These are phyloP conservation scores for Taphrorychus bicolor DNA, from an alignment of 2,888 invertebrate genomes.

Conservation along the genomic window DNA sequence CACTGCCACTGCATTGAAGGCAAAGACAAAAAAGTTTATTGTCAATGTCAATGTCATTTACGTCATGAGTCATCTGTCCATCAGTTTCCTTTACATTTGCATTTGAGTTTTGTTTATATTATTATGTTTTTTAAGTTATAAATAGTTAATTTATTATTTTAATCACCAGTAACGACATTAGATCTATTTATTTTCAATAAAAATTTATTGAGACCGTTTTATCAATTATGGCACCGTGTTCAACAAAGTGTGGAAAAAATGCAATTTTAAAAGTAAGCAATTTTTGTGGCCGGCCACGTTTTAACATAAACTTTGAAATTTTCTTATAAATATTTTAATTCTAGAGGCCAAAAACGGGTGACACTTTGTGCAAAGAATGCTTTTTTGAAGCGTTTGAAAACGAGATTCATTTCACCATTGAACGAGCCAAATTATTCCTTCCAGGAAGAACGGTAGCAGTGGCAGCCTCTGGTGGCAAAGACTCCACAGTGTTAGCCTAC, in stretches of 20 bases:
- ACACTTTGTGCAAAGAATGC: constrained; percentile 92
- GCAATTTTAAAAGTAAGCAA: constrained; percentile 79
- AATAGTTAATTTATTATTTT: too few species aligned
- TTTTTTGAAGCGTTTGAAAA: constrained; percentile 94
- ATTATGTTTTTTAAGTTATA: too few species aligned
- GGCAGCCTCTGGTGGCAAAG: constrained; percentile 94
- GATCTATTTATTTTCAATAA: too few species aligned
- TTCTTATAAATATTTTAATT: not conserved
- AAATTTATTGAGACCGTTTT: too few species aligned
- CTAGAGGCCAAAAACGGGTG: constrained; percentile 91
- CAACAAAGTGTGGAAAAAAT: constrained; percentile 75
- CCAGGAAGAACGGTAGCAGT: constrained; percentile 88
- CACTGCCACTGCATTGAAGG: too few species aligned
- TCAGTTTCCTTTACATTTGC: too few species aligned
- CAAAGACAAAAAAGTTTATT: too few species aligned
- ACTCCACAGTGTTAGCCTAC: constrained; percentile 97
- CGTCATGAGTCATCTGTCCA: too few species aligned
- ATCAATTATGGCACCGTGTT: constrained; percentile 81
- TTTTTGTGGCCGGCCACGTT: too few species aligned
- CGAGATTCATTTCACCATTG: constrained; percentile 93
- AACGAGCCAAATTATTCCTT: constrained; percentile 80
- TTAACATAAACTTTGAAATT: not conserved
- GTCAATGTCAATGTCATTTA: too few species aligned
- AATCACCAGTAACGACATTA: too few species aligned
- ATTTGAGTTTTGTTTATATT: too few species aligned